Conservation (phyloP, 2,797 vertebrate genomes). For the Gallirallus australis region DNA sequence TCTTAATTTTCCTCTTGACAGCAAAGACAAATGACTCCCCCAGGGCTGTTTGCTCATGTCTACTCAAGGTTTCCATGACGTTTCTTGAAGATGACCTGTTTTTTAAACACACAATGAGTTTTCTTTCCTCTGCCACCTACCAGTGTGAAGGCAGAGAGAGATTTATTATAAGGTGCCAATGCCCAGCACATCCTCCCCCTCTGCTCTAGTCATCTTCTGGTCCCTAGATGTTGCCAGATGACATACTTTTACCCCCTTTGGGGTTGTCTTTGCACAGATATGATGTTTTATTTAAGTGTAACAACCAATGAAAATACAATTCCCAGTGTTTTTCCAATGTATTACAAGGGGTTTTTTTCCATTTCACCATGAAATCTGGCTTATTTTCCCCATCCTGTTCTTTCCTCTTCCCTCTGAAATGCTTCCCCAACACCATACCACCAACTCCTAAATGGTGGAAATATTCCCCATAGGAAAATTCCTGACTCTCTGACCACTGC, state of each 20-base stretch:
- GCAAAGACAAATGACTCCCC: slow-evolving; percentile 53
- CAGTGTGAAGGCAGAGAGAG: neutral
- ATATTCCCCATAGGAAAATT: neutral
- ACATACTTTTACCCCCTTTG: neutral
- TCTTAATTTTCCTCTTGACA: slow-evolving; percentile 70
- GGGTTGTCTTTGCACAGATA: neutral
- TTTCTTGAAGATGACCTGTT: slow-evolving; percentile 32
- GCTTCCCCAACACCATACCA: neutral
- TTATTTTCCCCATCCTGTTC: neutral
- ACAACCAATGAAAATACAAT: neutral
- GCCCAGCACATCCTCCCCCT: neutral
- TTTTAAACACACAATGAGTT: slow-evolving; percentile 24
- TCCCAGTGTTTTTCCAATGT: neutral
- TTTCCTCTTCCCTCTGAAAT: neutral
- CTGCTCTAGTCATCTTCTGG: neutral
- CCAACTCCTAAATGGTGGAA: neutral
- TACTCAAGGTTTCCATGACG: neutral
- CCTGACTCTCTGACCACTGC: too few species aligned
- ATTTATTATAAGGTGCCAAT: neutral
- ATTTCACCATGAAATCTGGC: neutral
- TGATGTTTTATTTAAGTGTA: neutral
- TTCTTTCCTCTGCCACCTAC: neutral
- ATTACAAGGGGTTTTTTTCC: neutral
- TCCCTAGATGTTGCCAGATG: neutral
- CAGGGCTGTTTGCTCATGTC: slow-evolving; percentile 55